Evolutionary conservation across 2,113 vertebrate species (phyloP).

Genomic region (Oceanodroma tethys): DNA sequence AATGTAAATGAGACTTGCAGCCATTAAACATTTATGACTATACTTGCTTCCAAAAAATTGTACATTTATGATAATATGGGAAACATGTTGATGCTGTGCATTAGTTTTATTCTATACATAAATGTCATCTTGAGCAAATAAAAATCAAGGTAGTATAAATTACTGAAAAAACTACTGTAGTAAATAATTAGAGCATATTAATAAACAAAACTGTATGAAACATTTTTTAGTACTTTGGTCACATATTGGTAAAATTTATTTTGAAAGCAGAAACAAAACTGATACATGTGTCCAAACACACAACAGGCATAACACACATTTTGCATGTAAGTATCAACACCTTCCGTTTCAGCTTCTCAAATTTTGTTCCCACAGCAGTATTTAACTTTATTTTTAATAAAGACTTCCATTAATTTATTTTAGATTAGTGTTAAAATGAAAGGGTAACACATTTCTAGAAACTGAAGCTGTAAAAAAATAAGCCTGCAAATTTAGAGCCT

Average conservation of each 20-base stretch:
- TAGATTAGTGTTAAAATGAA: neutral
- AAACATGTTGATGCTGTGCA: neutral
- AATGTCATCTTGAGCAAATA: neutral
- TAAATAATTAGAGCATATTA: neutral
- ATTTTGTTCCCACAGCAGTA: neutral
- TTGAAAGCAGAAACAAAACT: conserved; percentile 15
- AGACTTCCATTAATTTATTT: neutral
- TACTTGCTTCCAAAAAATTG: neutral
- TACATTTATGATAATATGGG: neutral
- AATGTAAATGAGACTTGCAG: neutral
- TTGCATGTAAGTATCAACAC: neutral
- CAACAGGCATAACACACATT: neutral
- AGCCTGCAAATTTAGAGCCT: neutral
- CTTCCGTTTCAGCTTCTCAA: neutral
- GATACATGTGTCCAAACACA: neutral
- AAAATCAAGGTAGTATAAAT: conserved; percentile 1
- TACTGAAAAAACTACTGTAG: neutral
- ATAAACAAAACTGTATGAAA: neutral
- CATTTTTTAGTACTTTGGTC: neutral
- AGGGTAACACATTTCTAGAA: neutral
- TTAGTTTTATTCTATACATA: conserved; percentile 15
- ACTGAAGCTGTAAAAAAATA: neutral
- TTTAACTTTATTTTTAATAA: neutral
- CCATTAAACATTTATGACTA: neutral
- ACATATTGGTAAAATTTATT: neutral